Base-by-base conservation (phyloP, 1,140 invertebrate species). In the Triops cancriformis region DNA sequence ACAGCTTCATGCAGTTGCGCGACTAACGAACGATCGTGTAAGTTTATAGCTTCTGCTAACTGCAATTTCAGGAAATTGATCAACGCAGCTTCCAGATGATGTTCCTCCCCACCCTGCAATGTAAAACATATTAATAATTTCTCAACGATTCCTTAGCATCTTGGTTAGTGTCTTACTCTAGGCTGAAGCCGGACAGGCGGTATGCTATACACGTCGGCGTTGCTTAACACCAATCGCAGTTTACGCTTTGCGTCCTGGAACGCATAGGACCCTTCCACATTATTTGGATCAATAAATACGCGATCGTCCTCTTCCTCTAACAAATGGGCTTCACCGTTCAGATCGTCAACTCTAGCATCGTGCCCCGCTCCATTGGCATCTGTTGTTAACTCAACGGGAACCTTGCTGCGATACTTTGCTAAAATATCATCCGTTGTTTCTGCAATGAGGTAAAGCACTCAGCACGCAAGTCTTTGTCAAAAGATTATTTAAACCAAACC, bases 201-300 rank as follows among this genome's bases (percentile, higher is more conserved):
- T 51, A 42, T 41, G 45, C 80, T 79, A 18, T 81, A 79, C 77
- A 93, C 84, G 82, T 94, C 92, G 6, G 91, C 90, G 77, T 91
- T 93, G 79, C 94, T 95, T 5, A 99, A 87, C 37, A 98, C 96
- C 78, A 94, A 88, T 64, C 97, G 88, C 45, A 99, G 86, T 84
- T 98, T 98, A 79, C 94, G 90, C 85, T 98, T 98, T 42, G 96
- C 94, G 85, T 95, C 94, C 75, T 89, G 85, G 83, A 97, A 96
- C 27, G 90, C 88, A 75, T 86, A 91, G 2, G 87, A 87, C 9
- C 83, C 81, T 80, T 91, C 90, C 1, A 91, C 82, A 80, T 90
- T 90, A 72, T 86, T 85, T 1, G 88, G 86, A 83, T 92, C 90
- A 78, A 90, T 89, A 31, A 86, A 84, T 18, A 88, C 86, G 31